A percentile compares a stretch with the other conserved stretches of the same genome.
Evolutionary conservation across 1,140 invertebrate genomes (phyloP).

Genomic region (Megalonaias nervosa): DNA sequence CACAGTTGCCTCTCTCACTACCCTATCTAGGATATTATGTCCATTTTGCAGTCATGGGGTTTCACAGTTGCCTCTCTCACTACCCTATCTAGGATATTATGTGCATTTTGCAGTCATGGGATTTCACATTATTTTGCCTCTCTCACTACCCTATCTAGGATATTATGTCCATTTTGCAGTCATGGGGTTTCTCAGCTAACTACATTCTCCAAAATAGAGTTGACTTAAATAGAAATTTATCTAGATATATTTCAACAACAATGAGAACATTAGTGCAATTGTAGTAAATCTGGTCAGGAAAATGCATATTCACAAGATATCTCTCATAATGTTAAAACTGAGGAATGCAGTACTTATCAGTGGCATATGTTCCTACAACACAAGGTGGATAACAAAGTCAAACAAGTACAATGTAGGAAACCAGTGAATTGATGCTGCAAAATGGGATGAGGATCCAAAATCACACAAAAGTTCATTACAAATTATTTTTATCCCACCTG

Average conservation of each 20-base stretch:
- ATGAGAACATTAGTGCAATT: not conserved
- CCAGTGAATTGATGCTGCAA: slow-evolving; percentile 13
- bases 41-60: slow-evolving; percentile 9
- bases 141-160: not conserved
- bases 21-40: slow-evolving; percentile 12
- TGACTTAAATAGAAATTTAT: slow-evolving; percentile 18
- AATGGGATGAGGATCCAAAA: slow-evolving; percentile 14
- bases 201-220: slow-evolving; percentile 23
- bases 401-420: slow-evolving; percentile 13
- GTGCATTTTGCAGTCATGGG: slow-evolving; percentile 5
- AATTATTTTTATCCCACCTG: slow-evolving; percentile 1
- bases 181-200: slow-evolving; percentile 11
- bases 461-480: slow-evolving; percentile 3
- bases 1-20: no score
- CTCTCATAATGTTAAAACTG: slow-evolving; percentile 24
- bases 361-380: slow-evolving; percentile 5
- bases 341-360: slow-evolving; percentile 16
- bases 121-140: not conserved
- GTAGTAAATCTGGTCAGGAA: not conserved
- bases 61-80: no score
- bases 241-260: slow-evolving; percentile 16
- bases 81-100: slow-evolving; percentile 15
- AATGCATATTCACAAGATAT: slow-evolving; percentile 16
- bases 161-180: slow-evolving; percentile 1
- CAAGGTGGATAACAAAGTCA: not conserved